These are phyloP conservation scores for Clavelina lepadiformis DNA, from an alignment of 23 tunicate species.

Conservation along the genomic window DNA sequence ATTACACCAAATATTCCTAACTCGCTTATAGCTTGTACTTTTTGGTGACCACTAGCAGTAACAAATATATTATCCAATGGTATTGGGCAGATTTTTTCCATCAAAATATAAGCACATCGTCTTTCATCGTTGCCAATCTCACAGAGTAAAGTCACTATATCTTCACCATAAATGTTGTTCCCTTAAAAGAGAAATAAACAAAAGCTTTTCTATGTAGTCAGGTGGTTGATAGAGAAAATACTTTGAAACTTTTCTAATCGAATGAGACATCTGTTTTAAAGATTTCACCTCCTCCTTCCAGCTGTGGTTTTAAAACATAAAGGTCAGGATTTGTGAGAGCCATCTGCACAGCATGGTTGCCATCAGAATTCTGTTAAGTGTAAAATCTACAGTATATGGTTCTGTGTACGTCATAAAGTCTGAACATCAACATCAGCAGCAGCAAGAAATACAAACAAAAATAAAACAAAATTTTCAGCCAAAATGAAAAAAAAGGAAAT, in stretches of 20 bases:
- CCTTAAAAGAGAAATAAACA: no score
- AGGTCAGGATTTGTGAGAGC: constrained; percentile 49
- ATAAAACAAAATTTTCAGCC: no score
- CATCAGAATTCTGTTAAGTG: constrained; percentile 56
- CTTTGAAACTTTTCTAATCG: no score
- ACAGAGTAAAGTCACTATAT: constrained; percentile 22
- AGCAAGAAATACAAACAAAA: no score
- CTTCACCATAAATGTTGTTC: constrained; percentile 70
- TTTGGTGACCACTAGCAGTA: background rate
- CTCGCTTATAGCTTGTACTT: constrained; percentile 62
- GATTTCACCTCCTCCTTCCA: constrained; percentile 99
- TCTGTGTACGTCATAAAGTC: no score
- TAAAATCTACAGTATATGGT: no score
- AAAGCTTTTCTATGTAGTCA: no score
- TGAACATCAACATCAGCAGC: no score
- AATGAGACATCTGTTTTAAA: no score
- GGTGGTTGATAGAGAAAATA: no score
- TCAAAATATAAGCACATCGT: constrained; percentile 61
- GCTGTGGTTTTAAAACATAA: constrained; percentile 84
- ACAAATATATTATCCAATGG: constrained; percentile 13
- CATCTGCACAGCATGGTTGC: constrained; percentile 53
- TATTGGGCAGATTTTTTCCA: constrained; percentile 68
- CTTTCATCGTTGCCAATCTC: constrained; percentile 43
- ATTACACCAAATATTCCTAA: constrained; percentile 73
- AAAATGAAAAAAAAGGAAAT: no score